A percentile compares a stretch with the other conserved stretches of the same genome.
phyloP scores from a whole-genome alignment of 1,140 invertebrate species.

The Drosophila jambulina region DNA sequence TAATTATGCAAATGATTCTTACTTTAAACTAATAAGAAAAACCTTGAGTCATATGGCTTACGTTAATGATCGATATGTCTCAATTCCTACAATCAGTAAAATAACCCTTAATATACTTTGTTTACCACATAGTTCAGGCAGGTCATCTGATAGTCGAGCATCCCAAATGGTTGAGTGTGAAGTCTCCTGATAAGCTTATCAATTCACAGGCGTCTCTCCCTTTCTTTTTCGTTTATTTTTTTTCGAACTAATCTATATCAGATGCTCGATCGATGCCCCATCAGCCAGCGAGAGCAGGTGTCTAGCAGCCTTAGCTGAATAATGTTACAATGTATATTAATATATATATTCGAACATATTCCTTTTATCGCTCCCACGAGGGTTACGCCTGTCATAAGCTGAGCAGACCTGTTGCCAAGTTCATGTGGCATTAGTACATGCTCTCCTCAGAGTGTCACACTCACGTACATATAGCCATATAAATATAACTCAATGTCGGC shows the following conservation, averaged over 20 bases:
- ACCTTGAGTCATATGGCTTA: background rate
- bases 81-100: background rate
- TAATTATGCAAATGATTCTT: background rate
- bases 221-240: constrained; percentile 25
- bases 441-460: constrained; percentile 17
- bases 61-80: background rate
- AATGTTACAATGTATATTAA: constrained; percentile 6
- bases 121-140: background rate
- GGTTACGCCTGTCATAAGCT: constrained; percentile 35
- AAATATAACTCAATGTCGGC: constrained; percentile 76
- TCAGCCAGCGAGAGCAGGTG: constrained; percentile 25
- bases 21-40: background rate
- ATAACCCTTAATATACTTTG: background rate
- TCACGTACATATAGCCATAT: constrained; percentile 60
- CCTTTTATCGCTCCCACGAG: constrained; percentile 13
- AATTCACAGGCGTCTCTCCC: constrained; percentile 13
- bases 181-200: constrained; percentile 46
- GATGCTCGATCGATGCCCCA: constrained; percentile 29
- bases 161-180: background rate
- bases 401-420: constrained; percentile 40
- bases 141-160: constrained; percentile 42
- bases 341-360: background rate
- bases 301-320: constrained; percentile 7
- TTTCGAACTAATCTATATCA: constrained; percentile 12
- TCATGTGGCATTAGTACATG: constrained; percentile 29